Evolutionary conservation across 2,888 invertebrate genomes (phyloP).

Genomic region (Gari tellinella): DNA sequence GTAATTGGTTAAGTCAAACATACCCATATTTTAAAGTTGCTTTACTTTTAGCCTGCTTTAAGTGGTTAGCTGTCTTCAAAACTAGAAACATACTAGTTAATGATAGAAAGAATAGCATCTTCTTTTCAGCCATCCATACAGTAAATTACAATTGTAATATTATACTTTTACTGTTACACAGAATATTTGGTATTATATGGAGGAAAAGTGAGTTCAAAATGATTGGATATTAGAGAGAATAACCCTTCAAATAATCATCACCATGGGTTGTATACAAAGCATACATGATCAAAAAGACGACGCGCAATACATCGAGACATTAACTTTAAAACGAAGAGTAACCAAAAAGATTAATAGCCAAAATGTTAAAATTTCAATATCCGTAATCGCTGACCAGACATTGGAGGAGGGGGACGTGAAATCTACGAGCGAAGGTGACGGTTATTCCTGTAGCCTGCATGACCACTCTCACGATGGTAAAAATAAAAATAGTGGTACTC

Average conservation of each 20-base stretch:
- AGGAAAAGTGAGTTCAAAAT: neutral
- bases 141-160: no score
- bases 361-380: constrained; percentile 55
- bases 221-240: neutral
- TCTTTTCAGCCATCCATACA: no score
- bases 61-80: no score
- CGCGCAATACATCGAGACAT: constrained; percentile 54
- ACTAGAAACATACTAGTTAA: no score
- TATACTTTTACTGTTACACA: no score
- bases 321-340: constrained; percentile 52
- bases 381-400: constrained; percentile 47
- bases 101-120: no score
- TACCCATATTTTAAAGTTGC: no score
- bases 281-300: neutral
- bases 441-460: constrained; percentile 25
- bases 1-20: no score
- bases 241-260: no score
- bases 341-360: constrained; percentile 46
- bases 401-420: no score
- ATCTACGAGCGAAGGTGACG: constrained; percentile 20
- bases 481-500: constrained; percentile 21
- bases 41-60: no score
- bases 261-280: constrained; percentile 63
- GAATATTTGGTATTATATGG: no score
- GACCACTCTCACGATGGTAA: constrained; percentile 9